Evolutionary conservation across 2,113 vertebrate genomes (phyloP), one percentile per base, ranked within the genome.

Genomic region (Synchiropus splendidus): DNA sequence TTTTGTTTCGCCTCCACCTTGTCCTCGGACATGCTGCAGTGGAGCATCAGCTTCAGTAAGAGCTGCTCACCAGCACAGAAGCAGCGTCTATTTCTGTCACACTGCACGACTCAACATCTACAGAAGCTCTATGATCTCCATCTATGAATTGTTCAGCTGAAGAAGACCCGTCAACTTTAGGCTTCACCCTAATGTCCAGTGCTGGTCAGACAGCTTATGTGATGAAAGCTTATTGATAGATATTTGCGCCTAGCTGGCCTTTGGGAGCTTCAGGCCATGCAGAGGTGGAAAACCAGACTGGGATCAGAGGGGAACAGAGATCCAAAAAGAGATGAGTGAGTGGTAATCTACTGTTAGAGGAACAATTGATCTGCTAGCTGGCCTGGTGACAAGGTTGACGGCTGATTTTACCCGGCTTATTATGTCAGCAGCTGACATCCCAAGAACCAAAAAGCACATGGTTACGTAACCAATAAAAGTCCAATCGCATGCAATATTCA

Each of bases 351-450:
- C 70, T 74, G 72, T 65, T 66, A 70, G 72, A 67, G 67, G 75
- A 80, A 82, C 80, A 82, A 82, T 81, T 72, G 76, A 83, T 83
- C 54, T 51, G 37, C 51, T 67, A 42, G 73, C 78, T 81, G 80
- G 74, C 78, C 67, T 21, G 42, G 49, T 72, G 72, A 77, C 80
- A 80, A 70, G 65, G 65, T 82, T 72, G 56, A 33, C 58, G 55
- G 67, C 40, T 72, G 51, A 70, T 59, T 59, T 54, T 2, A n/a
- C 49, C 44, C 8, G 1, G 61, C 55, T 58, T 67, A 69, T 67
- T 73, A 80, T 74, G 75, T 82, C 73, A 83, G 67, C 33, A 45
- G 31, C 31, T 34, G 31, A 27, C 64, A 66, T 45, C 40, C 61
- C 31, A 37, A 35, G 13, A 47, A 58, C 31, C 43, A 66, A 68